Evolutionary conservation across 2,888 invertebrate genomes (phyloP).

Genomic region (Euplagia quadripunctaria): DNA sequence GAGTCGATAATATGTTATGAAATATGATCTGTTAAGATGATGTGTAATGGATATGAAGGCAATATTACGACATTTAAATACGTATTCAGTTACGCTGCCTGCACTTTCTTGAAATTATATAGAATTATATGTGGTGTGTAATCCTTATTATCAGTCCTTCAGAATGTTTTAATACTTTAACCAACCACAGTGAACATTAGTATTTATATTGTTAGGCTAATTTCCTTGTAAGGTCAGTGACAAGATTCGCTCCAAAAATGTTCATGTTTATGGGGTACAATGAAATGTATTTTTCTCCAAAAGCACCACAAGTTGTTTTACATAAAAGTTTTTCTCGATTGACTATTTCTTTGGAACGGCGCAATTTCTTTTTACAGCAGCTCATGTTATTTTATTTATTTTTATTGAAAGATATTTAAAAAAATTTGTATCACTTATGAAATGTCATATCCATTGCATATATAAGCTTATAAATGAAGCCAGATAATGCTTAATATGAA

Average conservation of each 20-base stretch:
- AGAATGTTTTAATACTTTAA: too few species aligned
- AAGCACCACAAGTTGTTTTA: too few species aligned
- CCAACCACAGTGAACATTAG: too few species aligned
- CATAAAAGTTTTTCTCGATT: too few species aligned
- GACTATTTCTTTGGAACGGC: too few species aligned
- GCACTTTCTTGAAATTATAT: background rate
- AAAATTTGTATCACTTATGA: background rate
- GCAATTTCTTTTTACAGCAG: background rate
- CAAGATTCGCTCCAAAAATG: too few species aligned
- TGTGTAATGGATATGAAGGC: constrained; percentile 42
- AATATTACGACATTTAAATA: background rate
- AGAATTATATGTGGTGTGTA: too few species aligned
- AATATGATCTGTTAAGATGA: constrained; percentile 34
- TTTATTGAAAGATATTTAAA: background rate
- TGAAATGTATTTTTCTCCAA: too few species aligned
- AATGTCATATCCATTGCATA: constrained; percentile 44
- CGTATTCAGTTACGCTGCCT: background rate
- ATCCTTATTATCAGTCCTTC: too few species aligned
- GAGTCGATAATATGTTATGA: constrained; percentile 42
- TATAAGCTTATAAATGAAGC: constrained; percentile 17
- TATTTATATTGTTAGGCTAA: too few species aligned
- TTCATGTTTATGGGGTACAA: too few species aligned
- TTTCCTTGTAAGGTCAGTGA: too few species aligned
- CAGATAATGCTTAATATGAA: constrained; percentile 35
- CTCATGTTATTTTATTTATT: background rate